Evolutionary conservation across 2,888 invertebrate species (phyloP).

Genomic region (Callinectes sapidus): DNA sequence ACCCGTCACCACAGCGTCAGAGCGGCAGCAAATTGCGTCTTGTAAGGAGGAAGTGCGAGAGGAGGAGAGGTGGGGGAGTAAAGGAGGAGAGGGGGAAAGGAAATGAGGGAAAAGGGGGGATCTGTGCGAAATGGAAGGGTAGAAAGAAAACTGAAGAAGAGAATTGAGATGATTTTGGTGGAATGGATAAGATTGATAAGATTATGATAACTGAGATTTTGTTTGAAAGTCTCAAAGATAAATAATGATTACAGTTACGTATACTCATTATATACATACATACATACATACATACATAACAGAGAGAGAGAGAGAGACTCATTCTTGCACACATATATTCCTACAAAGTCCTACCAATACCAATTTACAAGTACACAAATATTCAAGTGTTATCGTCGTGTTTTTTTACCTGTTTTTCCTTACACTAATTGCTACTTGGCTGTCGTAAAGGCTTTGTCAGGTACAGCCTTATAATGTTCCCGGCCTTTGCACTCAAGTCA

Average conservation of each 20-base stretch:
- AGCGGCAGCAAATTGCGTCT: slow-evolving; percentile 40
- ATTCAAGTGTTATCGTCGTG: background rate
- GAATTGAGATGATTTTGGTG: background rate
- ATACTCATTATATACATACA: background rate
- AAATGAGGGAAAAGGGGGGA: background rate
- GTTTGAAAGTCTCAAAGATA: background rate
- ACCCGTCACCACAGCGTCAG: slow-evolving; percentile 33
- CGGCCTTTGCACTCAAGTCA: background rate
- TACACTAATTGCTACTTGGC: background rate
- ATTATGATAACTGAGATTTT: background rate
- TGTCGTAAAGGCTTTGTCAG: background rate
- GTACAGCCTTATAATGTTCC: background rate
- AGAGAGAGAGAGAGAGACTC: too few relatives aligned
- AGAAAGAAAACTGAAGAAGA: background rate
- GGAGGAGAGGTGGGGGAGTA: background rate
- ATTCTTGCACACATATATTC: too few relatives aligned
- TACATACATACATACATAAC: background rate
- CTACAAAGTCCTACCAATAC: too few relatives aligned
- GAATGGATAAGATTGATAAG: background rate
- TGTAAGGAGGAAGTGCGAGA: background rate
- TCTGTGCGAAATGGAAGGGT: background rate
- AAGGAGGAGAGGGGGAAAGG: background rate
- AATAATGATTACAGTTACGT: background rate
- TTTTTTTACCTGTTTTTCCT: background rate
- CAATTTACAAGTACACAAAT: too few relatives aligned